Conservation (phyloP, 2,113 vertebrate species). For the Heterotilapia buettikoferi region DNA sequence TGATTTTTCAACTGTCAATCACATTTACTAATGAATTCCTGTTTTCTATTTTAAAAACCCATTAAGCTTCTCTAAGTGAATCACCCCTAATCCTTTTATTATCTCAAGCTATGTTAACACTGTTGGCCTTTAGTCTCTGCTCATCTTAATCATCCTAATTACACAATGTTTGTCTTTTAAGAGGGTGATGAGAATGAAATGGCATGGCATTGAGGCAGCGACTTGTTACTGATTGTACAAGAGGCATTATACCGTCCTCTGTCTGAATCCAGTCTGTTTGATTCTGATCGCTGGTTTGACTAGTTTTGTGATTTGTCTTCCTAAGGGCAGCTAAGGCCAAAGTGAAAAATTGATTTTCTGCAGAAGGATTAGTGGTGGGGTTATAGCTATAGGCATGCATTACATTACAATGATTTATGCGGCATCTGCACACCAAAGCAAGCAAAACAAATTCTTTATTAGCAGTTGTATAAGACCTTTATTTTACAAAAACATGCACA, state of each 20-base stretch:
- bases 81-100: constrained; percentile 40
- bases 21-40: constrained; percentile 20
- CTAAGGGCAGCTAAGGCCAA: constrained; percentile 13
- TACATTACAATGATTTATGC: constrained; percentile 36
- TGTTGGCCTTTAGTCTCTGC: constrained; percentile 36
- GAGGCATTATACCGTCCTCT: background rate
- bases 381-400: constrained; percentile 42
- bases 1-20: constrained; percentile 14
- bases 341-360: constrained; percentile 56
- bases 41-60: constrained; percentile 16
- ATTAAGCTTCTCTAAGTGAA: constrained; percentile 33
- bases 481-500: background rate
- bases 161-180: constrained; percentile 35
- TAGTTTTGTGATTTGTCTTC: constrained; percentile 39
- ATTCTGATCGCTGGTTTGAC: constrained; percentile 34
- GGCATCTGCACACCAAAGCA: constrained; percentile 2
- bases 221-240: constrained; percentile 1
- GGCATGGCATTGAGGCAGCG: background rate
- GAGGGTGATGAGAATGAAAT: constrained; percentile 15
- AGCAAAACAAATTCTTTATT: constrained; percentile 22
- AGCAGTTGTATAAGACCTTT: background rate
- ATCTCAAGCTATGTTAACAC: constrained; percentile 38
- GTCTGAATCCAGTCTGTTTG: constrained; percentile 19
- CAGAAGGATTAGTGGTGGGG: constrained; percentile 39
- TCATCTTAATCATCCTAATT: constrained; percentile 50